Base-by-base conservation (phyloP, 30 jellyfish, hydroid and myxozoan genomes). In the Aurelia aurita complex sp. Pacific region DNA sequence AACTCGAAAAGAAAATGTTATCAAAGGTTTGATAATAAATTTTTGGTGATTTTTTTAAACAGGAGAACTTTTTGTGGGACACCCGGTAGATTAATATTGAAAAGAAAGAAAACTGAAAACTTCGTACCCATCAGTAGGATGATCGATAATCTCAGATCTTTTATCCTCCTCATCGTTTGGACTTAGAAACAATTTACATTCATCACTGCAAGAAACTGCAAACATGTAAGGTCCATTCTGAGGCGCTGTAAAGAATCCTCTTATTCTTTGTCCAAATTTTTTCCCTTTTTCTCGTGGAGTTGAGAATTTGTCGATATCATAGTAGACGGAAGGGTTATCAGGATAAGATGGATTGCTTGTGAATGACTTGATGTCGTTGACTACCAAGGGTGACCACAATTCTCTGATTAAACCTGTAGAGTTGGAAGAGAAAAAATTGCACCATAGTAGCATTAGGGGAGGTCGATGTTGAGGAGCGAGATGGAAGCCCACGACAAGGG, bases 181-280 rank as follows among this genome's bases (percentile, higher is more conserved):
- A 67, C 99, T 94, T 50, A 94, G 80, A 16, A 82, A 79, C 80
- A 94, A 80, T 69, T 85, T 74, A 73, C 99, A 94, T 62, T 94
- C 97, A 65, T 94, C 97, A 59, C 94, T 84, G 81, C 99, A 94
- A 1, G 99, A 94, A 54, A 91, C 91, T 4, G 97, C 99, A 80
- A 94, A 94, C 89, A 94, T 94, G 84, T 94, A 94, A 19, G 78
- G 83, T 8, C 99, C 99, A 63, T 85, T 77, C 43, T 83, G 97
- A 10, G 97, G 97, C 4, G 99, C 98, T 14, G 90, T 82, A 85
- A 94, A 94, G 68, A 61, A 94, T 3, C 99, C 99, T 51, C 85
- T 84, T 15, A 94, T 43, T 73, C 97, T 76, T 84, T 94, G 99
- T 8, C 97, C 97, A 74, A 78, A 89, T 51, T 83, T 88, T 75